Conservation (phyloP, 53 echinoderm and acorn worm species). For the Henricia sp. region DNA sequence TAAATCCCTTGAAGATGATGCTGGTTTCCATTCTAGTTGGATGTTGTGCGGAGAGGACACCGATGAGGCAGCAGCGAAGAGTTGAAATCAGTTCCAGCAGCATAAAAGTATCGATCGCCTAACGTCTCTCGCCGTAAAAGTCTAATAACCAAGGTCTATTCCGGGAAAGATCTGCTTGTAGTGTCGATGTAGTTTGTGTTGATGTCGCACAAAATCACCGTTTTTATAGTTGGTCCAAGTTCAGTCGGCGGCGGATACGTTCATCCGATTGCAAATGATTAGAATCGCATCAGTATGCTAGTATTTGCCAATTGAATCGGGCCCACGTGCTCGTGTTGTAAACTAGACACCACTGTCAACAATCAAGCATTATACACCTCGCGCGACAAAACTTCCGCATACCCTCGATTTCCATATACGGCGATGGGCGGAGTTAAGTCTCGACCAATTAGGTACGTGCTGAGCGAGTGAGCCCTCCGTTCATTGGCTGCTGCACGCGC, state of each 20-base stretch:
- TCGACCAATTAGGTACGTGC: neutral
- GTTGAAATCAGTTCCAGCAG: conserved; percentile 23
- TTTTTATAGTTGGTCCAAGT: too few species aligned
- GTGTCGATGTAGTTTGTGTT: too few species aligned
- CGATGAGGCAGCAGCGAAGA: conserved; percentile 32
- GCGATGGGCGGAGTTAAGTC: conserved; percentile 15
- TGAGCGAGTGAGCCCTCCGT: neutral
- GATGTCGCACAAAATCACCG: too few species aligned
- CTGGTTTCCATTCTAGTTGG: conserved; percentile 18
- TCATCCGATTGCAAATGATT: too few species aligned
- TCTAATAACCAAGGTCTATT: neutral
- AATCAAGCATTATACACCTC: conserved; percentile 36
- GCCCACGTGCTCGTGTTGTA: conserved; percentile 30
- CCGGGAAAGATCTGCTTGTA: too few species aligned
- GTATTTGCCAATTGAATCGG: too few species aligned
- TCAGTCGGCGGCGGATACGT: too few species aligned
- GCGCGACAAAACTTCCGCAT: neutral
- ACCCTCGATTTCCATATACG: conserved; percentile 28
- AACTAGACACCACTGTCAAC: conserved; percentile 10
- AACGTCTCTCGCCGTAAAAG: neutral
- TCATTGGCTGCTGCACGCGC: neutral
- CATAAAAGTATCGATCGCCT: conserved; percentile 13
- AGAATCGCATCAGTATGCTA: too few species aligned
- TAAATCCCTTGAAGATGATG: conserved; percentile 42
- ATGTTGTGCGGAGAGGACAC: conserved; percentile 1